A percentile compares a stretch with the other conserved stretches of the same genome.
Conservation (phyloP, 1,140 invertebrate genomes). For the Calephelis virginiensis region DNA sequence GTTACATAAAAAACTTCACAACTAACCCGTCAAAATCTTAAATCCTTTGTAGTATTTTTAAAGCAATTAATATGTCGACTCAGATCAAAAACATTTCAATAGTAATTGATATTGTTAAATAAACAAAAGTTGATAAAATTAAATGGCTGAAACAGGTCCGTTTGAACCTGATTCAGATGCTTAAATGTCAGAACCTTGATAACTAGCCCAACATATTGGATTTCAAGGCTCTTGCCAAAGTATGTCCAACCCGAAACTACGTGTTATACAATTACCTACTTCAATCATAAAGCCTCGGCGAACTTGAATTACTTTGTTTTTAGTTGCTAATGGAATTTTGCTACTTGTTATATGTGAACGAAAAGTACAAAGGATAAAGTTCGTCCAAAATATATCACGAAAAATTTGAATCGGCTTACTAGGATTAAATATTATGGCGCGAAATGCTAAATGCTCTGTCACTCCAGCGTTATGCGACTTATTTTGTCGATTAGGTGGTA, state of each 20-base stretch:
- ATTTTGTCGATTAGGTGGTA: too few species aligned
- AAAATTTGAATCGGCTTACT: too few species aligned
- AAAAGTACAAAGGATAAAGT: too few species aligned
- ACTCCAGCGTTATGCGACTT: too few species aligned
- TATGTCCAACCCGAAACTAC: conserved; percentile 28
- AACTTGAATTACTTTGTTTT: conserved; percentile 15
- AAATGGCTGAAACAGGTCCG: conserved; percentile 3
- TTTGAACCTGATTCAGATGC: conserved; percentile 14
- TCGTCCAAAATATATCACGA: too few species aligned
- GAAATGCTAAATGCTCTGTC: too few species aligned
- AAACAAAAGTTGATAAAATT: conserved; percentile 7
- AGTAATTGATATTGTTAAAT: conserved; percentile 9
- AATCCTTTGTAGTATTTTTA: background rate
- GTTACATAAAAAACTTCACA: background rate
- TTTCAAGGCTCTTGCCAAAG: conserved; percentile 25
- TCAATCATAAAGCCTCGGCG: conserved; percentile 5
- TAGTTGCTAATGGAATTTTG: conserved; percentile 8
- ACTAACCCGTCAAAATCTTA: background rate
- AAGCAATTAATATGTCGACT: background rate
- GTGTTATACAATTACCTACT: conserved; percentile 9
- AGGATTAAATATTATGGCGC: too few species aligned
- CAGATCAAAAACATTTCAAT: background rate
- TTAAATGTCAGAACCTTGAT: conserved; percentile 22
- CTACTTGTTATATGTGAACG: too few species aligned
- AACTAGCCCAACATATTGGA: conserved; percentile 20